A percentile compares a stretch with the other conserved stretches of the same genome.
phyloP scores from a whole-genome alignment of 2,797 vertebrate species.

The Melanotaenia boesemani region DNA sequence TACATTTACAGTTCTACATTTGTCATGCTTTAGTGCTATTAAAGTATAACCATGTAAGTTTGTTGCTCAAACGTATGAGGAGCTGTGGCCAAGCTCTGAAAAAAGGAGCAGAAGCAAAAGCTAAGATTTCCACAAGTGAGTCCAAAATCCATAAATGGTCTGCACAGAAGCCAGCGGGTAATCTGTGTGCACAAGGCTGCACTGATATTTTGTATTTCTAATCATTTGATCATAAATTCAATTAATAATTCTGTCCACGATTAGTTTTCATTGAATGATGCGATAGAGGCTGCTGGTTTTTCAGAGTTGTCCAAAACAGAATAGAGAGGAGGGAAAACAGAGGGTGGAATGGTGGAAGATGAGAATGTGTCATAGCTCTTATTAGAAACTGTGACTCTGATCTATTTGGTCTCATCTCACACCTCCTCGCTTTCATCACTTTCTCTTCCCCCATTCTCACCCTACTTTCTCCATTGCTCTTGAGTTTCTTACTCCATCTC shows the following conservation, averaged over 20 bases:
- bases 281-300: background rate
- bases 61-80: constrained; percentile 3
- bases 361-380: constrained; percentile 43
- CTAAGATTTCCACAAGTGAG: constrained; percentile 18
- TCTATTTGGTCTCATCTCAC: constrained; percentile 64
- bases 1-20: background rate
- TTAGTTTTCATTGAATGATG: background rate
- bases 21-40: constrained; percentile 10
- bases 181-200: constrained; percentile 8
- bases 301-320: background rate
- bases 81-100: constrained; percentile 18
- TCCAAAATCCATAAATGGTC: constrained; percentile 25
- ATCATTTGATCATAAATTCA: constrained; percentile 17
- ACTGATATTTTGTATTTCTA: constrained; percentile 8
- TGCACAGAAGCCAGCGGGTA: constrained; percentile 3
- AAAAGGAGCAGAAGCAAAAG: background rate
- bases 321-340: background rate
- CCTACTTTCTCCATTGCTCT: background rate
- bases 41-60: constrained; percentile 9
- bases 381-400: constrained; percentile 61
- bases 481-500: constrained; percentile 42
- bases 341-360: constrained; percentile 25
- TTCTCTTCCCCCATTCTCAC: background rate
- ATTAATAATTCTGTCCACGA: constrained; percentile 12
- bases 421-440: constrained; percentile 36